Conservation (phyloP, 2,113 vertebrate species). For the Protobothrops mucrosquamatus region DNA sequence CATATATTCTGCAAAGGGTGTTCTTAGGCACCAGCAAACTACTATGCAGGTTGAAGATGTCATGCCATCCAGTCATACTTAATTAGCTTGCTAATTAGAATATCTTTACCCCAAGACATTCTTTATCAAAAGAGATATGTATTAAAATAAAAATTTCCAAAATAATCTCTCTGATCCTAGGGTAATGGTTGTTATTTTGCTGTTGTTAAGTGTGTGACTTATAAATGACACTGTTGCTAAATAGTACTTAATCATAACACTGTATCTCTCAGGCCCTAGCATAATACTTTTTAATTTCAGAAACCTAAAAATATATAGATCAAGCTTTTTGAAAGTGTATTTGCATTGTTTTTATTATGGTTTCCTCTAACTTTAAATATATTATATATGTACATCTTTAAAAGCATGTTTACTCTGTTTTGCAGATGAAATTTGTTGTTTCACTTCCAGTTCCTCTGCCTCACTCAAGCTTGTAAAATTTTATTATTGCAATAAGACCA, state of each 20-base stretch:
- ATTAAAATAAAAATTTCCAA: constrained; percentile 31
- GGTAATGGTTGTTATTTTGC: background rate
- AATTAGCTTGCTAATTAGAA: too few species aligned
- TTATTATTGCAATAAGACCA: background rate
- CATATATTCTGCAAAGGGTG: background rate
- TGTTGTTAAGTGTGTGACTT: constrained; percentile 32
- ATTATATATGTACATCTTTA: background rate
- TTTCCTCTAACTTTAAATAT: constrained; percentile 27
- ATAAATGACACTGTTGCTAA: constrained; percentile 5
- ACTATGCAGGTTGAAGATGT: background rate
- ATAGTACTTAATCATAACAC: constrained; percentile 13
- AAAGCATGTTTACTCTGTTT: background rate
- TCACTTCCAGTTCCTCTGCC: background rate
- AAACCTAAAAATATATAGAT: constrained; percentile 17
- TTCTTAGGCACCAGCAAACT: background rate
- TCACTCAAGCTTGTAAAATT: background rate
- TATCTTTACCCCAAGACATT: too few species aligned
- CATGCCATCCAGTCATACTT: too few species aligned
- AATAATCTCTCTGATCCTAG: background rate
- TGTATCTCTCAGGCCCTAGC: background rate
- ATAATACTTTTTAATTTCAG: constrained; percentile 22
- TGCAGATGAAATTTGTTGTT: constrained; percentile 6
- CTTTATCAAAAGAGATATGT: background rate
- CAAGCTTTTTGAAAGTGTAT: constrained; percentile 12
- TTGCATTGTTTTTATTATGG: constrained; percentile 2